Evolutionary conservation across 2,888 invertebrate species (phyloP).

Genomic region (Dioctria rufipes): DNA sequence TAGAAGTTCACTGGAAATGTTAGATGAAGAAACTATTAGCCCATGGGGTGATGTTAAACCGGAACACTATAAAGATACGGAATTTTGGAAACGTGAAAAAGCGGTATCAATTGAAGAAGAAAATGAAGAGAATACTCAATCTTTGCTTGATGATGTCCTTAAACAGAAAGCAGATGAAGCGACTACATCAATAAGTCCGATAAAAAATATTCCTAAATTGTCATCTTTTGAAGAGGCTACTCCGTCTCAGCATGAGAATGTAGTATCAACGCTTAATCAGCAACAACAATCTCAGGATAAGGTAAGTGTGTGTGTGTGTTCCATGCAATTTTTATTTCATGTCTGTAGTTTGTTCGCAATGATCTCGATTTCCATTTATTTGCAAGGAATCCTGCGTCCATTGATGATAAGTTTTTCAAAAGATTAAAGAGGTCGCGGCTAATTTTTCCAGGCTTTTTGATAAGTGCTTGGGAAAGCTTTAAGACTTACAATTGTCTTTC

Average conservation of each 20-base stretch:
- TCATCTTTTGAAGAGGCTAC: slow-evolving; percentile 70
- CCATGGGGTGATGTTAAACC: slow-evolving; percentile 70
- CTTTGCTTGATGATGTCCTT: slow-evolving; percentile 2
- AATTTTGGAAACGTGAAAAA: slow-evolving; percentile 69
- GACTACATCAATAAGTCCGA: background rate
- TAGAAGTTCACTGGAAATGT: slow-evolving; percentile 65
- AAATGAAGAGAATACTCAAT: slow-evolving; percentile 18
- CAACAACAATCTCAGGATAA: slow-evolving; percentile 63
- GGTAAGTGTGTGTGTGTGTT: slow-evolving; percentile 43
- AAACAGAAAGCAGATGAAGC: slow-evolving; percentile 24
- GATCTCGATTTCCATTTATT: background rate
- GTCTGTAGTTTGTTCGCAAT: too few species aligned
- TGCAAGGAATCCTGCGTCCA: too few species aligned
- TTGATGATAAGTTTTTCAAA: too few species aligned
- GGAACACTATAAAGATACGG: slow-evolving; percentile 68
- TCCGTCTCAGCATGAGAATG: slow-evolving; percentile 67
- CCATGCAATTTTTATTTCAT: too few species aligned
- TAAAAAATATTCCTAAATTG: slow-evolving; percentile 64
- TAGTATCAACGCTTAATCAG: slow-evolving; percentile 62
- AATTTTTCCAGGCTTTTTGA: too few species aligned
- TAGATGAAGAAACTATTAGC: slow-evolving; percentile 66
- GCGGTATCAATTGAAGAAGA: slow-evolving; percentile 69
- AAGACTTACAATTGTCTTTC: too few species aligned
- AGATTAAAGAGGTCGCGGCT: too few species aligned
- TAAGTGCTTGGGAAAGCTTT: too few species aligned